phyloP scores from a whole-genome alignment of 1,140 invertebrate genomes.

The Bombus picipes region DNA sequence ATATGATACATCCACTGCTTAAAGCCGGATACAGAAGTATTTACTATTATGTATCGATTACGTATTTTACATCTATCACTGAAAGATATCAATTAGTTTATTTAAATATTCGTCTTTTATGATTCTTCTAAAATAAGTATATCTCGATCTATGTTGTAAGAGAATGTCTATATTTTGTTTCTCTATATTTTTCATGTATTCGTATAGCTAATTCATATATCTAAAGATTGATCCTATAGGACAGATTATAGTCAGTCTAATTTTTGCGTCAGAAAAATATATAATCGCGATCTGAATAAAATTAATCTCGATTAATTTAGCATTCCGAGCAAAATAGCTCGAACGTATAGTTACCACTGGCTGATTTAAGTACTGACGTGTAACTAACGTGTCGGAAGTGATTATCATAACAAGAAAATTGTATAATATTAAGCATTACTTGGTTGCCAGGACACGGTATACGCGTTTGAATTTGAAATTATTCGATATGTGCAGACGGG shows the following conservation, averaged over 20 bases:
- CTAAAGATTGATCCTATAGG: neutral
- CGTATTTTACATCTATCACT: neutral
- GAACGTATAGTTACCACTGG: neutral
- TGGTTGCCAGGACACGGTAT: neutral
- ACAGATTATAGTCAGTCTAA: neutral
- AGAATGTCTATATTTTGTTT: neutral
- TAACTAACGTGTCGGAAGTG: slow-evolving; percentile 40
- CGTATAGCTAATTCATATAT: neutral
- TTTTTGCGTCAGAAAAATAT: neutral
- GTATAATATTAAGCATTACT: slow-evolving; percentile 26
- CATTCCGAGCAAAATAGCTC: neutral
- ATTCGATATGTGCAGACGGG: neutral
- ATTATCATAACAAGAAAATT: slow-evolving; percentile 40
- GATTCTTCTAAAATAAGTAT: too few relatives aligned
- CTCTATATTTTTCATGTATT: neutral
- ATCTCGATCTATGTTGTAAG: too few relatives aligned
- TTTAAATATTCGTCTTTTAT: neutral
- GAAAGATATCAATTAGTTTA: neutral
- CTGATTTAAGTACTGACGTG: slow-evolving; percentile 21
- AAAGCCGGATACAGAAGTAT: too few relatives aligned
- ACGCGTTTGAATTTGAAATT: slow-evolving; percentile 13
- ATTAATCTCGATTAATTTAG: neutral
- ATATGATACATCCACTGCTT: too few relatives aligned
- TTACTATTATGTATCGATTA: too few relatives aligned
- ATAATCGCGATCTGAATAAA: neutral